A percentile compares a stretch with the other conserved stretches of the same genome.
Evolutionary conservation across 2,113 vertebrate species (phyloP).

Genomic region (Myiagra hebetior): DNA sequence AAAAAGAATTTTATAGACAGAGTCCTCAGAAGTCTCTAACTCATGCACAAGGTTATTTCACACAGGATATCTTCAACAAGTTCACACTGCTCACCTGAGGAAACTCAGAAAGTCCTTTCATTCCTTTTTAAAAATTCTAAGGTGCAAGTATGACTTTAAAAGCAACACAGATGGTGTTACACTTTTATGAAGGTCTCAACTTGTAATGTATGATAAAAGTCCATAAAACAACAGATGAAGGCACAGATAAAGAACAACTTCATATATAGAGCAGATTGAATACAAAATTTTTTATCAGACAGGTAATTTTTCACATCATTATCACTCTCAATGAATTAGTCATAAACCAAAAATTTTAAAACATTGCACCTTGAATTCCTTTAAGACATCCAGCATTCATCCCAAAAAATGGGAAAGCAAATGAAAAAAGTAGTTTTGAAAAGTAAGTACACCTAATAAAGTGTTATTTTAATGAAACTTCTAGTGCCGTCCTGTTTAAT

Average conservation of each 20-base stretch:
- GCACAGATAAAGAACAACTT: neutral
- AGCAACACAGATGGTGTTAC: neutral
- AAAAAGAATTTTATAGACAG: neutral
- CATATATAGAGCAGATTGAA: neutral
- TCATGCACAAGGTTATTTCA: slow-evolving; percentile 17
- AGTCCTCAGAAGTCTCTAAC: slow-evolving; percentile 24
- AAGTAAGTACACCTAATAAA: neutral
- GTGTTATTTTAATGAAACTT: neutral
- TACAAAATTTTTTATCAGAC: neutral
- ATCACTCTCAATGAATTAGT: neutral
- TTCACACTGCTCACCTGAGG: neutral
- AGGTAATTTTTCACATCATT: neutral
- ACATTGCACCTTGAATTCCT: neutral
- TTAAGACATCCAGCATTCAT: neutral
- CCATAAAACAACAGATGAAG: neutral
- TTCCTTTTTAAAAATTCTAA: neutral
- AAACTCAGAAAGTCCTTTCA: neutral
- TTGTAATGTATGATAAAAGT: neutral
- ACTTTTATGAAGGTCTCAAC: slow-evolving; percentile 14
- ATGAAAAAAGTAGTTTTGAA: neutral
- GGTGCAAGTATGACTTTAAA: neutral
- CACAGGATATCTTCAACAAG: slow-evolving; percentile 24
- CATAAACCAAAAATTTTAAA: neutral
- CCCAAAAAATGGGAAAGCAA: neutral
- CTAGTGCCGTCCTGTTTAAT: neutral